Evolutionary conservation across 1,140 invertebrate species (phyloP).

Genomic region (Campoletis sonorensis): DNA sequence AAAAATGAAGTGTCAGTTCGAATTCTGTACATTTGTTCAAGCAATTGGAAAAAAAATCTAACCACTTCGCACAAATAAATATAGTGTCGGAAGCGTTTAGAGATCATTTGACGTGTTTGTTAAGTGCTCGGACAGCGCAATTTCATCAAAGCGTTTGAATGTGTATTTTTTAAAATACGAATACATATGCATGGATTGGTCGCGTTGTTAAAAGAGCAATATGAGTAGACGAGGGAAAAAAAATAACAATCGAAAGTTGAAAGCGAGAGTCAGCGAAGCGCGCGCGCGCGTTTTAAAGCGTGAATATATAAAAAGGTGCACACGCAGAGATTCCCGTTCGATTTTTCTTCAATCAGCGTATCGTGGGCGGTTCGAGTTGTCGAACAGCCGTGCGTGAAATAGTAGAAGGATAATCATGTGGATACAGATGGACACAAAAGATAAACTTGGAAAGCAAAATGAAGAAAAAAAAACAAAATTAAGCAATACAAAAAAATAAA

Average conservation of each 20-base stretch:
- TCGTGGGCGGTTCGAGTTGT: not conserved
- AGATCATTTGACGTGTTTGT: not conserved
- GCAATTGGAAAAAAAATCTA: not conserved
- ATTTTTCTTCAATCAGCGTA: constrained; percentile 12
- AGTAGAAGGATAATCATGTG: constrained; percentile 17
- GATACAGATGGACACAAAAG: constrained; percentile 21
- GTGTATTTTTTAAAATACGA: not conserved
- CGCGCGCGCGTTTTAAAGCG: not conserved
- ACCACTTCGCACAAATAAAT: not conserved
- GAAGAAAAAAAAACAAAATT: not conserved
- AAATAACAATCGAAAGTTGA: constrained; percentile 46
- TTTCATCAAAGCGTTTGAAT: not conserved
- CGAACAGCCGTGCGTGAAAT: constrained; percentile 29
- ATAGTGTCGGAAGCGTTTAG: no score
- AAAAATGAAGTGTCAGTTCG: no score
- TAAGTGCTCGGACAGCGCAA: not conserved
- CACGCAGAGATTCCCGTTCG: constrained; percentile 1
- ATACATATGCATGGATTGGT: not conserved
- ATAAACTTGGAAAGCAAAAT: not conserved
- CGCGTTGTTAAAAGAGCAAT: not conserved
- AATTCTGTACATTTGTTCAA: no score
- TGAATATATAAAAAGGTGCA: not conserved
- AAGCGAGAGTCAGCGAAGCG: constrained; percentile 33
- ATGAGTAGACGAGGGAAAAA: not conserved
- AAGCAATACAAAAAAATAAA: not conserved